Percentiles rank a stretch among this genome's conserved stretches.
Conservation (phyloP, 2,797 vertebrate species). For the Apogon talboti region DNA sequence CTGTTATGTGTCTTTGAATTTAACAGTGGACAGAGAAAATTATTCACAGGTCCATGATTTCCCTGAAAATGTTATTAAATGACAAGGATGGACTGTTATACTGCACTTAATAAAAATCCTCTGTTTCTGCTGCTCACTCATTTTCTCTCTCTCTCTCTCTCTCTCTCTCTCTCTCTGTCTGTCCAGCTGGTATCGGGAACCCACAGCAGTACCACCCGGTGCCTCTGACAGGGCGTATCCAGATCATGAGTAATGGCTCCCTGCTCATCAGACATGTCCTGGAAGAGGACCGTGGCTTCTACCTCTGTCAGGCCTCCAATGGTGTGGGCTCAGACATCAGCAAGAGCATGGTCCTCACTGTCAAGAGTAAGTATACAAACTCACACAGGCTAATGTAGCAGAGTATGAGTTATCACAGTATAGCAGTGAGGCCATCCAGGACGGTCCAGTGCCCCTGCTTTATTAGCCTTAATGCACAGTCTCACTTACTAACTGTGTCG, state of each 20-base stretch:
- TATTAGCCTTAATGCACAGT: slow-evolving; percentile 46
- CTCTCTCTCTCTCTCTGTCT: slow-evolving; percentile 22
- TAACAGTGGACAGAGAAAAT: no score
- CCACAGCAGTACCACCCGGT: slow-evolving; percentile 98
- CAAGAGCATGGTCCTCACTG: slow-evolving; percentile 99
- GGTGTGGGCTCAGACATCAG: slow-evolving; percentile 98
- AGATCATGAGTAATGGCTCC: slow-evolving; percentile 97
- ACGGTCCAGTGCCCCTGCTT: slow-evolving; percentile 42
- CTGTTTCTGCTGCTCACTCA: not conserved
- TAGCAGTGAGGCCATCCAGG: slow-evolving; percentile 26
- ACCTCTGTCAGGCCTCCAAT: slow-evolving; percentile 98
- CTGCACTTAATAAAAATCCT: slow-evolving; percentile 5
- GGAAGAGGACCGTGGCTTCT: slow-evolving; percentile 97
- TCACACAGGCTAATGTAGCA: slow-evolving; percentile 7
- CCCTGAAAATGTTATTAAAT: slow-evolving; percentile 10
- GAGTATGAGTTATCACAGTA: slow-evolving; percentile 9
- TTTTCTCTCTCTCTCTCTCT: slow-evolving; percentile 19
- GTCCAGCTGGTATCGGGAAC: slow-evolving; percentile 89
- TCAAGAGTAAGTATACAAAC: slow-evolving; percentile 89
- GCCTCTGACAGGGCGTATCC: slow-evolving; percentile 95
- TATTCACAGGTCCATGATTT: slow-evolving; percentile 2
- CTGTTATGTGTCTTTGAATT: slow-evolving; percentile 15
- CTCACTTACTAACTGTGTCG: slow-evolving; percentile 42
- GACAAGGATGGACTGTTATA: not conserved
- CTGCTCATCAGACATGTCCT: slow-evolving; percentile 95